These are phyloP conservation scores for Erpetoichthys calabaricus DNA, from an alignment of 2,797 vertebrate genomes.

Conservation along the genomic window DNA sequence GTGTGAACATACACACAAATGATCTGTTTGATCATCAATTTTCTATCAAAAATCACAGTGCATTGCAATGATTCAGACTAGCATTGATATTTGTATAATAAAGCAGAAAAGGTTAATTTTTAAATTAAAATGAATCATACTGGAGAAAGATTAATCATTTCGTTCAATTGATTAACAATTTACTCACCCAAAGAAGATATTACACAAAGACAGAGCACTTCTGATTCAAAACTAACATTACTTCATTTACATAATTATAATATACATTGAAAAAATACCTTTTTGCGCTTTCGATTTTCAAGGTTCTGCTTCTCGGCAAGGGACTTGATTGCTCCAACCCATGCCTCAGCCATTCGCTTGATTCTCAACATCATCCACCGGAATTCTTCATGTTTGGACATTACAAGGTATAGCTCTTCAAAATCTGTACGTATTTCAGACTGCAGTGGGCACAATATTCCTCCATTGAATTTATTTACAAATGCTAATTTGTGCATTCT, in stretches of 20 bases:
- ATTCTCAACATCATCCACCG: slow-evolving; percentile 96
- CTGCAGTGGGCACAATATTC: slow-evolving; percentile 33
- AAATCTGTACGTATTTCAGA: slow-evolving; percentile 78
- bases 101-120: too few relatives aligned
- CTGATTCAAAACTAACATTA: neutral
- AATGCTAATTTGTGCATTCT: too few relatives aligned
- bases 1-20: too few relatives aligned
- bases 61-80: too few relatives aligned
- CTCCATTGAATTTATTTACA: neutral
- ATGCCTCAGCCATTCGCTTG: slow-evolving; percentile 84
- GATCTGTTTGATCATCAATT: too few relatives aligned
- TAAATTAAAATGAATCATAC: too few relatives aligned
- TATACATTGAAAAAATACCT: slow-evolving; percentile 44
- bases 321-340: slow-evolving; percentile 80
- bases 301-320: slow-evolving; percentile 84
- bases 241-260: slow-evolving; percentile 6
- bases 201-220: neutral
- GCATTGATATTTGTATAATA: too few relatives aligned
- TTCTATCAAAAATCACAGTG: too few relatives aligned
- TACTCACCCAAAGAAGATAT: neutral
- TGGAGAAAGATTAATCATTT: too few relatives aligned
- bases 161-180: too few relatives aligned
- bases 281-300: slow-evolving; percentile 71
- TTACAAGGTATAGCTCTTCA: slow-evolving; percentile 77
- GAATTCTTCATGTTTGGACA: slow-evolving; percentile 89